Evolutionary conservation across 92 coral and sea anemone genomes (phyloP).

Genomic region (Zoanthus sansibaricus): DNA sequence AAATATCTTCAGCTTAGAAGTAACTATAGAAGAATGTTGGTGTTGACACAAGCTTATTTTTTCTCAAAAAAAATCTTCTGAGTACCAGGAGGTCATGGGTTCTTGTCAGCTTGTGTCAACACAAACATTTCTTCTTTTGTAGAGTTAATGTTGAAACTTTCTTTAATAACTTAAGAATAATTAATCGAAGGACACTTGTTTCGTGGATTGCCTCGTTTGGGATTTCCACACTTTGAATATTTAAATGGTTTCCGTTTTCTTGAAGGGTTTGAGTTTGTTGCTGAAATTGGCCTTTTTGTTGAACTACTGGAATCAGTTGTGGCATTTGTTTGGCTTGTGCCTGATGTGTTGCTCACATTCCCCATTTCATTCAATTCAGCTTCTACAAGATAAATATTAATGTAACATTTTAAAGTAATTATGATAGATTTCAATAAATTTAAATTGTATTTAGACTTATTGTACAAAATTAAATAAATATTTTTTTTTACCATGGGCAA

Average conservation of each 20-base stretch:
- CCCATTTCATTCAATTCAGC: neutral
- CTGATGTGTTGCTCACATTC: neutral
- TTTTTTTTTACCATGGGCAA: neutral
- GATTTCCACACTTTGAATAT: constrained; percentile 27
- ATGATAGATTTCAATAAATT: neutral
- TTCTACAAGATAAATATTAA: neutral
- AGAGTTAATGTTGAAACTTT: neutral
- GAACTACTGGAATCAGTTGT: neutral
- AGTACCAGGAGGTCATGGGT: too few species aligned
- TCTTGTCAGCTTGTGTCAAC: too few species aligned
- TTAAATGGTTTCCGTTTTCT: constrained; percentile 18
- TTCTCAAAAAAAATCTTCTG: too few species aligned
- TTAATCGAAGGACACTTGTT: neutral
- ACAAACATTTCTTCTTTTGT: too few species aligned
- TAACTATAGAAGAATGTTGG: too few species aligned
- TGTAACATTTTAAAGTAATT: neutral
- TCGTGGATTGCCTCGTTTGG: constrained; percentile 16
- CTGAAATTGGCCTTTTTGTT: neutral
- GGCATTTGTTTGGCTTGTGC: neutral
- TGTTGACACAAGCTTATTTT: too few species aligned
- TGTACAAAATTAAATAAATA: neutral
- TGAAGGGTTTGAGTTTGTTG: neutral
- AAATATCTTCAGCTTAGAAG: too few species aligned
- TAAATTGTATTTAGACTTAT: neutral
- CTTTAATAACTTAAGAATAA: neutral